These are phyloP conservation scores for Tupaia tana DNA, from an alignment of 2,113 vertebrate species.

Conservation along the genomic window DNA sequence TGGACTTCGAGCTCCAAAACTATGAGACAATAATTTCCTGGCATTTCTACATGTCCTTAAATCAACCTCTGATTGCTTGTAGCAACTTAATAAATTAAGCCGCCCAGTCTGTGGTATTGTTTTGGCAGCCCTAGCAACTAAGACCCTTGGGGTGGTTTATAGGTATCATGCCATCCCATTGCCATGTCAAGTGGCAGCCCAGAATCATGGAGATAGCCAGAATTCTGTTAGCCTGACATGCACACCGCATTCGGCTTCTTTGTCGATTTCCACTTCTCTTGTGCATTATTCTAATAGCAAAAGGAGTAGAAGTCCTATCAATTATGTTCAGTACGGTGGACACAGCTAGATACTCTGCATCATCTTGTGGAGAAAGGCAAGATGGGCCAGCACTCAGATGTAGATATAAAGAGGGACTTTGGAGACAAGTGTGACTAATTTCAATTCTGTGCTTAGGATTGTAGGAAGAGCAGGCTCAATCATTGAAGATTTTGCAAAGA, in stretches of 20 bases:
- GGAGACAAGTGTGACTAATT: not conserved
- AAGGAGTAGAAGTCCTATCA: not conserved
- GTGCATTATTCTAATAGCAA: not conserved
- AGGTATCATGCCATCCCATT: not conserved
- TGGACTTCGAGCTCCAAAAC: not conserved
- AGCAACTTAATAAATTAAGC: not conserved
- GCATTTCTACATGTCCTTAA: not conserved
- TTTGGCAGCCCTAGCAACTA: not conserved
- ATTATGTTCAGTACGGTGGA: not conserved
- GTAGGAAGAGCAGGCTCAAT: not conserved
- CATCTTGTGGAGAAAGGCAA: not conserved
- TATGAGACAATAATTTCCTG: not conserved
- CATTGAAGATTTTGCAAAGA: not conserved
- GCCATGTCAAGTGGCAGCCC: not conserved
- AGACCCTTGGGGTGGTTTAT: not conserved
- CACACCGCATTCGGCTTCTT: not conserved
- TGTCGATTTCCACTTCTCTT: not conserved
- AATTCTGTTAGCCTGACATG: not conserved
- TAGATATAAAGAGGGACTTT: not conserved
- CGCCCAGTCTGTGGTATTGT: not conserved
- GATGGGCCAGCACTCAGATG: not conserved
- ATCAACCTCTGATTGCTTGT: no score
- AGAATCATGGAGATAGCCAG: not conserved
- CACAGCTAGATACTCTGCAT: not conserved
- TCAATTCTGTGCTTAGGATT: not conserved